Evolutionary conservation across 2,888 invertebrate species (phyloP).

Genomic region (Polylopha cassiicola): DNA sequence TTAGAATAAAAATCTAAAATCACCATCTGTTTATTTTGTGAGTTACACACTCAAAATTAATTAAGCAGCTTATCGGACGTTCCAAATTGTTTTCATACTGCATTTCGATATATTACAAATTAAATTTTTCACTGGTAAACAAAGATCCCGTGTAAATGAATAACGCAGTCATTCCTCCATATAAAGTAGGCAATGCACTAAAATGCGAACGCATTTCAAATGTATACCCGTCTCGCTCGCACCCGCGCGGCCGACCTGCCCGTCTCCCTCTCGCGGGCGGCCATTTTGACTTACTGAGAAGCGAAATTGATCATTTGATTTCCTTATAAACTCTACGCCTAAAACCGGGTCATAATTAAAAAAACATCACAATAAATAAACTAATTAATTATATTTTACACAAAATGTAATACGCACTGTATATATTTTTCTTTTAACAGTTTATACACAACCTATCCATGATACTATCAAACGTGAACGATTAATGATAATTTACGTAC

Average conservation of each 20-base stretch:
- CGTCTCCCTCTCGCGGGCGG: constrained; percentile 1
- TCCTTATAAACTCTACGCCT: constrained; percentile 22
- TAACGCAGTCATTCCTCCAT: constrained; percentile 13
- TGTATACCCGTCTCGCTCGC: constrained; percentile 20
- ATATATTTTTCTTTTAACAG: constrained; percentile 33
- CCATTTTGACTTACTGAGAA: constrained; percentile 16
- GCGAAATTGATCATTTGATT: constrained; percentile 13
- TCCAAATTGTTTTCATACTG: too few relatives aligned
- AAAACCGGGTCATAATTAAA: constrained; percentile 26
- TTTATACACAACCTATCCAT: constrained; percentile 55
- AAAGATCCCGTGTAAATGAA: too few relatives aligned
- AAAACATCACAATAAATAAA: constrained; percentile 65
- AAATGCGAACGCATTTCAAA: constrained; percentile 23
- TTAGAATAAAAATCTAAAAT: too few relatives aligned
- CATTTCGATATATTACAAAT: too few relatives aligned
- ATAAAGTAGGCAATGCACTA: constrained; percentile 18
- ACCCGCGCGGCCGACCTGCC: constrained; percentile 8
- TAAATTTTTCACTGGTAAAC: too few relatives aligned
- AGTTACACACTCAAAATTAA: too few relatives aligned
- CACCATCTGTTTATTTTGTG: too few relatives aligned
- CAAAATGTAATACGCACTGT: constrained; percentile 38
- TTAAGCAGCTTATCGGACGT: too few relatives aligned
- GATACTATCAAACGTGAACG: constrained; percentile 30
- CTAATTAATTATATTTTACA: constrained; percentile 44
- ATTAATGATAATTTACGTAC: constrained; percentile 19